A percentile compares a stretch with the other conserved stretches of the same genome.
These are phyloP conservation scores for Streptopelia turtur DNA, from an alignment of 2,797 vertebrate genomes.

Conservation along the genomic window DNA sequence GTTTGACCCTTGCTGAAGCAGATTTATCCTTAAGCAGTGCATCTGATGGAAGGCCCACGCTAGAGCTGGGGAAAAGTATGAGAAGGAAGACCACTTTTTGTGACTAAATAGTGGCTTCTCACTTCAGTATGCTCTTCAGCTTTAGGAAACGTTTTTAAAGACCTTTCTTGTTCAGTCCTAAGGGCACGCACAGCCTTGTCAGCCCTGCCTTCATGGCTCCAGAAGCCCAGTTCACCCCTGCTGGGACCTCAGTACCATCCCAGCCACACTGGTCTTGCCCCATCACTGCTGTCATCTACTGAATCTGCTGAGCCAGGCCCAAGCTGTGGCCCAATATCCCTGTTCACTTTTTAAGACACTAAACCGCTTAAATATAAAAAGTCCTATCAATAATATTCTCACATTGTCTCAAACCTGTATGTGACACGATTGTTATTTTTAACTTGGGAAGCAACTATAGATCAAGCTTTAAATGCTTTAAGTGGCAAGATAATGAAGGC, in stretches of 20 bases:
- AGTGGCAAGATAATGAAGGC: background rate
- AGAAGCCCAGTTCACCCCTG: background rate
- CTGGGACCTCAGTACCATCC: background rate
- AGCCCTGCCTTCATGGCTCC: background rate
- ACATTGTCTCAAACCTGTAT: background rate
- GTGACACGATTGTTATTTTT: background rate
- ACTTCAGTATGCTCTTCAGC: background rate
- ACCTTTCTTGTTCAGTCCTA: background rate
- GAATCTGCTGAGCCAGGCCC: background rate
- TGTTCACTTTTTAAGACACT: background rate
- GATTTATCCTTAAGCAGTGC: background rate
- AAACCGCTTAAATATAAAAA: background rate
- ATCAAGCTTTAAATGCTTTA: background rate
- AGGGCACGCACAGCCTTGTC: background rate
- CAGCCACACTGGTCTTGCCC: background rate
- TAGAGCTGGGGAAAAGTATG: background rate
- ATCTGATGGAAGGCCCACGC: background rate
- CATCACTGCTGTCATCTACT: background rate
- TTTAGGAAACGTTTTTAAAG: background rate
- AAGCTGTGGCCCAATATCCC: background rate
- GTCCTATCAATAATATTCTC: background rate
- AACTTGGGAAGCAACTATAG: background rate
- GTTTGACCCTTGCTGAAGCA: background rate
- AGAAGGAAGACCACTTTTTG: background rate
- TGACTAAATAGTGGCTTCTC: background rate